Conservation (phyloP, 2,113 vertebrate species). For the Tyrannus savana region DNA sequence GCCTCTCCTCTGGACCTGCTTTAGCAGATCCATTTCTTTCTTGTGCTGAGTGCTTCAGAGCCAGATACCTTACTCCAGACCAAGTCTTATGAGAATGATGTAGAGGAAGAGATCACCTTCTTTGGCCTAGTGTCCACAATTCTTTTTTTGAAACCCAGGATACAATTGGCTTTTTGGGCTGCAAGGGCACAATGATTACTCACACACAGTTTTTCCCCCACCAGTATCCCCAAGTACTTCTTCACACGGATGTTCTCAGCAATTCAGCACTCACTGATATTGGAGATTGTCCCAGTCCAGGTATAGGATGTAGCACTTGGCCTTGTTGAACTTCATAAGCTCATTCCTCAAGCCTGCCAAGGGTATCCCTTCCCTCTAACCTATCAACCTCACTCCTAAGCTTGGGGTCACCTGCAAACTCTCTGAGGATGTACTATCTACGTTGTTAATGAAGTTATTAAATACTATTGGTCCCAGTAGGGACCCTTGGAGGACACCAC, state of each 20-base stretch:
- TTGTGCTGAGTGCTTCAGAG: background rate
- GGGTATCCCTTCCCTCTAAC: background rate
- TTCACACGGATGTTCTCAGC: background rate
- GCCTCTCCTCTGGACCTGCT: background rate
- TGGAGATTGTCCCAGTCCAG: background rate
- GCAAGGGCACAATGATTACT: fast-evolving
- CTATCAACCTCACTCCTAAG: background rate
- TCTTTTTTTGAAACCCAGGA: background rate
- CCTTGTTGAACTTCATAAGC: background rate
- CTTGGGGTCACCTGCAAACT: background rate
- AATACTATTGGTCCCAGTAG: background rate
- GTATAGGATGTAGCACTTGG: background rate
- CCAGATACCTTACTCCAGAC: background rate
- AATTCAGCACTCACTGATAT: background rate
- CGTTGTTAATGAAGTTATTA: background rate
- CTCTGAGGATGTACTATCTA: background rate
- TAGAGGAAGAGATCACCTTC: background rate
- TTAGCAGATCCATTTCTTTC: background rate
- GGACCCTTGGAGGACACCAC: background rate
- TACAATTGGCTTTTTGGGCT: background rate
- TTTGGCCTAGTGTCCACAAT: background rate
- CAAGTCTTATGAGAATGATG: background rate
- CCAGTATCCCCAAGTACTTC: background rate
- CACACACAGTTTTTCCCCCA: background rate
- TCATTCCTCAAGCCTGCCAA: background rate